Evolutionary conservation across 2,113 vertebrate species (phyloP).

Genomic region (Dascyllus trimaculatus): DNA sequence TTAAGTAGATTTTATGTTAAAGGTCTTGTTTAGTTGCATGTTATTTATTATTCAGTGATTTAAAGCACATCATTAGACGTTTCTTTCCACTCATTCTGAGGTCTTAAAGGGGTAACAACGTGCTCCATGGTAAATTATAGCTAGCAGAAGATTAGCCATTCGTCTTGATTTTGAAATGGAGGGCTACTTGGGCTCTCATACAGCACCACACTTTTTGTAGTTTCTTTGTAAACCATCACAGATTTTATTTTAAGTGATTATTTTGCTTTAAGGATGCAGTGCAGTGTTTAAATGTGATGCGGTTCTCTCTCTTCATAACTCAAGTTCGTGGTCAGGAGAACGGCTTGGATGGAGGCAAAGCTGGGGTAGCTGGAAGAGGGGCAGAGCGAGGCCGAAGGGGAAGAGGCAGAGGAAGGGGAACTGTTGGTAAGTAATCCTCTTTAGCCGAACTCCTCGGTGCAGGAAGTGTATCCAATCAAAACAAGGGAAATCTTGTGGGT

Average conservation of each 20-base stretch:
- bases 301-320: background rate
- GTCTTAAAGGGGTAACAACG: background rate
- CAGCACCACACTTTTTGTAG: background rate
- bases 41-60: background rate
- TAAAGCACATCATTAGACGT: background rate
- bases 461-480: conserved; percentile 17
- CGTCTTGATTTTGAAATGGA: background rate
- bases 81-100: background rate
- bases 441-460: background rate
- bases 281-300: background rate
- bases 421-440: conserved; percentile 78
- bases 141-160: background rate
- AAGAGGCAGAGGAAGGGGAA: conserved; percentile 93
- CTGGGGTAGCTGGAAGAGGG: conserved; percentile 90
- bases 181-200: background rate
- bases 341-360: conserved; percentile 91
- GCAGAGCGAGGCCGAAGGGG: conserved; percentile 93
- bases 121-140: background rate
- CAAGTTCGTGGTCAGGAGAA: conserved; percentile 97
- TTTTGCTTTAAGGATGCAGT: background rate
- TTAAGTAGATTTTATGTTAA: background rate
- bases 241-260: background rate
- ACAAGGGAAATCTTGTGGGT: background rate
- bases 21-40: background rate
- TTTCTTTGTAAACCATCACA: background rate